Percentiles rank a stretch among this genome's conserved stretches.
Evolutionary conservation across 1,140 invertebrate genomes (phyloP).

Genomic region (Sycobia sp.): DNA sequence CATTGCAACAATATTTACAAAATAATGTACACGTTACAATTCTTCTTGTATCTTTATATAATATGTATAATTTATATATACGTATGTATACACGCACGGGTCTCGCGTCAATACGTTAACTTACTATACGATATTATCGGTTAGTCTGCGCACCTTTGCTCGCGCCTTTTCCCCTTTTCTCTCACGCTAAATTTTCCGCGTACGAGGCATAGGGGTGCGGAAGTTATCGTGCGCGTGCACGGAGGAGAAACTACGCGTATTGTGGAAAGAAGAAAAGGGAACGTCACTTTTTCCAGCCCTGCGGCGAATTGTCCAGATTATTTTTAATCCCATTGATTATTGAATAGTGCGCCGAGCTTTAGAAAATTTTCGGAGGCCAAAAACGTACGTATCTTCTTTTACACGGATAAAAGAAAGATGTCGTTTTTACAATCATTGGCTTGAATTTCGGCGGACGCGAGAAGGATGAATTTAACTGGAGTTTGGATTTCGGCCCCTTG

Average conservation of each 20-base stretch:
- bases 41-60: slow-evolving; percentile 31
- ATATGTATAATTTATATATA: slow-evolving; percentile 31
- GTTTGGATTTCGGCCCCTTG: too few relatives aligned
- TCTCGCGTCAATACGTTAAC: slow-evolving; percentile 30
- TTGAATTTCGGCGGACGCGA: too few relatives aligned
- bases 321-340: slow-evolving; percentile 50
- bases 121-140: slow-evolving; percentile 43
- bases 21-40: slow-evolving; percentile 48
- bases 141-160: slow-evolving; percentile 39
- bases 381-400: slow-evolving; percentile 14
- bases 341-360: slow-evolving; percentile 52
- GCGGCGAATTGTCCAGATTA: slow-evolving; percentile 34
- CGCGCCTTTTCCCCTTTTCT: too few relatives aligned
- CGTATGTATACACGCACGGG: not conserved
- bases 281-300: slow-evolving; percentile 2
- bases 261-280: too few relatives aligned
- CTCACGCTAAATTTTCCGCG: slow-evolving; percentile 40
- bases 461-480: too few relatives aligned
- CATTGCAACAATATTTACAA: slow-evolving; percentile 59
- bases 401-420: not conserved
- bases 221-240: not conserved
- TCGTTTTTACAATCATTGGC: too few relatives aligned
- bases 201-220: slow-evolving; percentile 33
- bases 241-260: not conserved
- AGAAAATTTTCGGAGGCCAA: too few relatives aligned